Base-by-base conservation (phyloP, 1,140 invertebrate species). In the Monochamus saltuarius region DNA sequence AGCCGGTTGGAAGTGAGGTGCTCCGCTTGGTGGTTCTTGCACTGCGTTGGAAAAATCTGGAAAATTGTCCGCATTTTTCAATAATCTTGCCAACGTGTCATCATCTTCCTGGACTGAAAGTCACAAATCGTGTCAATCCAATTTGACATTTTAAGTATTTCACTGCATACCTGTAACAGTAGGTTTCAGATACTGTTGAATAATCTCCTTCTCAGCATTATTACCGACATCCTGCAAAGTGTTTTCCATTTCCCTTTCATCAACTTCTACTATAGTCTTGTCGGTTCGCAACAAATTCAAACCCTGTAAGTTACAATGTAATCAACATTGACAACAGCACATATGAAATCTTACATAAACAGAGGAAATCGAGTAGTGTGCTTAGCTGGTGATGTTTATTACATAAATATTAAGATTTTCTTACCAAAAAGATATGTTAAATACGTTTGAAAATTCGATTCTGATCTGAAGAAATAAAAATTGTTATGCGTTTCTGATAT, bases 161-260 rank as follows among this genome's bases (percentile, higher is more conserved):
- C 6, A n/a, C 11, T 3, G 39, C 43, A 9, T 46, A 46, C 43
- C 17, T 11, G 16, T n/a, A n/a, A n/a, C 22, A 39, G 19, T 17
- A 11, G 62, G 50, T 38, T 56, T 53, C 35, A 67, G 56, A 54
- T 69, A 69, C 22, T 69, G 69, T 40, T 61, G 56, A 40, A 69
- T 38, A 17, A 70, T 61, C 2, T 65, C 52, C 9, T 46, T 8
- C 8, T 56, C 56, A 7, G 37, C 19, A 22, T 62, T 43, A 37
- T 46, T n/a, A n/a, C n/a, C 29, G 7, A 22, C 8, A 14, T 61
- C 17, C 10, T 35, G 14, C 13, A 42, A 29, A 35, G 35, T 59
- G 11, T 56, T 22, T 53, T 46, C 3, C 1, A 56, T n/a, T 29
- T 65, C 55, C 37, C 55, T 52, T 51, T 67, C 56, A 10, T 58